These are phyloP conservation scores for Mustela lutreola DNA, from an alignment of 2,113 vertebrate species.

Conservation along the genomic window DNA sequence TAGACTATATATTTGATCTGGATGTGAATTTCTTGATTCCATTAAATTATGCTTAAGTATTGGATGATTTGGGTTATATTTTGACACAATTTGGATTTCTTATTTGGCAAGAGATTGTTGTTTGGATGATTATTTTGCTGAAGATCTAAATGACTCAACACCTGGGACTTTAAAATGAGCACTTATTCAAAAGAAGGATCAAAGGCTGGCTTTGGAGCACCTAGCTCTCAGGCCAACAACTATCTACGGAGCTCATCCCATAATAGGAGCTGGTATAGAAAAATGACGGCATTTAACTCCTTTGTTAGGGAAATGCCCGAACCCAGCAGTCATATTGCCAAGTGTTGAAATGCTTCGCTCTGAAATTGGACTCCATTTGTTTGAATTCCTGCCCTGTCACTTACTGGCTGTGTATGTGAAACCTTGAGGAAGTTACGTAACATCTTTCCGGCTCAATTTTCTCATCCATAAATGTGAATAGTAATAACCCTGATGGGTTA, in stretches of 20 bases:
- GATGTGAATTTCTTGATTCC: not conserved
- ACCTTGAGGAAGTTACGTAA: not conserved
- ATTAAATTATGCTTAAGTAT: not conserved
- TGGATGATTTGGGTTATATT: not conserved
- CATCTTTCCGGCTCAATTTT: slow-evolving; percentile 32
- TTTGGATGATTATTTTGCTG: slow-evolving; percentile 18
- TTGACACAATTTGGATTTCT: slow-evolving; percentile 33
- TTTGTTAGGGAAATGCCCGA: not conserved
- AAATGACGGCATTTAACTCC: not conserved
- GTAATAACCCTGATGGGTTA: not conserved
- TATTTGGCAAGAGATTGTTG: slow-evolving; percentile 32
- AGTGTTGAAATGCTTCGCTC: not conserved
- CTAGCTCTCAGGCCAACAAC: not conserved
- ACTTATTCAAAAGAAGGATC: slow-evolving; percentile 28
- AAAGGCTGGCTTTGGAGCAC: not conserved
- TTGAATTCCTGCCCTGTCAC: not conserved
- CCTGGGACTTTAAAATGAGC: slow-evolving; percentile 14
- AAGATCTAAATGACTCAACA: not conserved
- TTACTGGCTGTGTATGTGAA: not conserved
- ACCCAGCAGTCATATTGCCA: not conserved
- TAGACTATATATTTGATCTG: not conserved
- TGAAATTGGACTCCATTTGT: not conserved
- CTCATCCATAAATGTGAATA: not conserved
- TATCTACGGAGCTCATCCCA: not conserved
- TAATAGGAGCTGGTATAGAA: not conserved